phyloP scores from a whole-genome alignment of 2,888 invertebrate species.

The Ceramica pisi region DNA sequence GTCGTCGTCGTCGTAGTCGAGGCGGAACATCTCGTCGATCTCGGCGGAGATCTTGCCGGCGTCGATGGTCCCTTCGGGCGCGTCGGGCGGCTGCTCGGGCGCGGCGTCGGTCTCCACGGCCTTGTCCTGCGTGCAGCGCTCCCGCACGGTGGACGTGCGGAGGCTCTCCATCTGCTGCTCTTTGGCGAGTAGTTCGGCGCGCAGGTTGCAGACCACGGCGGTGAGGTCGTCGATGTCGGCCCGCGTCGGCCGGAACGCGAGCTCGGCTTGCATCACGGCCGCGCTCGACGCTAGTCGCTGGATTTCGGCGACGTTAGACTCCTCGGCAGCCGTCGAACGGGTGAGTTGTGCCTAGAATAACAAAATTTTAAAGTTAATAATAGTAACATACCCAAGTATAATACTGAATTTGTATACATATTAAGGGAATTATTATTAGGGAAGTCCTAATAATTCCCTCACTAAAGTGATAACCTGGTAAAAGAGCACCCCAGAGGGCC shows the following conservation, averaged over 20 bases:
- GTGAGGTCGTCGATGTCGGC: constrained; percentile 91
- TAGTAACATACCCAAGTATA: neutral
- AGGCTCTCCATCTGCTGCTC: constrained; percentile 72
- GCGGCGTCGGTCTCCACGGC: constrained; percentile 69
- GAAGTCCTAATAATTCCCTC: too few relatives aligned
- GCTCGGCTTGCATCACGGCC: constrained; percentile 90
- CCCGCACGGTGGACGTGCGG: constrained; percentile 62
- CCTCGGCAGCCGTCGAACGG: constrained; percentile 88
- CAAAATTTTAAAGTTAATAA: neutral
- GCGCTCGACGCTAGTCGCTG: constrained; percentile 87
- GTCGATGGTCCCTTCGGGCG: constrained; percentile 72
- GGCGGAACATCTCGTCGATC: constrained; percentile 88
- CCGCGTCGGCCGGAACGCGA: constrained; percentile 91
- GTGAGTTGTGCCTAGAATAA: constrained; percentile 81
- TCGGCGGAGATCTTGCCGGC: constrained; percentile 83
- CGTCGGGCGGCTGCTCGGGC: constrained; percentile 71
- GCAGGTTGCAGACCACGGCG: constrained; percentile 80
- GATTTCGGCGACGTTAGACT: constrained; percentile 90
- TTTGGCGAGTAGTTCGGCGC: constrained; percentile 75
- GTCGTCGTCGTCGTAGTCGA: constrained; percentile 86
- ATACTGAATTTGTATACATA: neutral
- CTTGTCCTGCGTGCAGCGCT: constrained; percentile 65
- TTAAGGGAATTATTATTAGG: neutral
- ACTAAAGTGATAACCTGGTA: neutral
- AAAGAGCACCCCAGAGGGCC: neutral